phyloP scores from a whole-genome alignment of 2,888 invertebrate genomes.

The Lottia gigantea region DNA sequence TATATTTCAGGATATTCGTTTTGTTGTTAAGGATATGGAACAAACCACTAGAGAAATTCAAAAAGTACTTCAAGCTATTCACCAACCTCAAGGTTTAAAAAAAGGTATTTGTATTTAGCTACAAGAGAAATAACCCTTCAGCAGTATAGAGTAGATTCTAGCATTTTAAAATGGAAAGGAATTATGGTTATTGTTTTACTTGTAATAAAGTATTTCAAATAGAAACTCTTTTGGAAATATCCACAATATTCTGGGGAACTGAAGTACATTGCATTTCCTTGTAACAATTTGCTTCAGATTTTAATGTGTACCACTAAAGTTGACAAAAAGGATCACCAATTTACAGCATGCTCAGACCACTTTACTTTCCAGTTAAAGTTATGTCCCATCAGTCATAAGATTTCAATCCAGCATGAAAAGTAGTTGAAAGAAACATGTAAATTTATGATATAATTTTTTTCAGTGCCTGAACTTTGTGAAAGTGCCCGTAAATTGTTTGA shows the following conservation, averaged over 20 bases:
- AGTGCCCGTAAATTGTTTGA: conserved; percentile 76
- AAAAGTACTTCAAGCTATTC: conserved; percentile 85
- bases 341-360: too few relatives aligned
- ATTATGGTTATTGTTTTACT: neutral
- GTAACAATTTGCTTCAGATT: too few relatives aligned
- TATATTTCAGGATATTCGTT: conserved; percentile 50
- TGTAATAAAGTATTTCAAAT: neutral
- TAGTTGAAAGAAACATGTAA: neutral
- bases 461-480: conserved; percentile 53
- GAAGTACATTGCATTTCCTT: too few relatives aligned
- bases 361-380: too few relatives aligned
- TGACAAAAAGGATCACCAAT: too few relatives aligned
- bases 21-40: conserved; percentile 80
- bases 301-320: too few relatives aligned
- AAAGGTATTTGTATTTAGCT: conserved; percentile 74
- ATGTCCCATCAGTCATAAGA: too few relatives aligned
- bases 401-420: too few relatives aligned
- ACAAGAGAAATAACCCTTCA: neutral
- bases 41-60: conserved; percentile 81
- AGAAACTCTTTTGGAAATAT: neutral
- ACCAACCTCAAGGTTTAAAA: conserved; percentile 76
- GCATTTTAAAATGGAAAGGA: too few relatives aligned
- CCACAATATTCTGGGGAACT: too few relatives aligned
- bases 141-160: neutral
- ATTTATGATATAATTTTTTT: conserved; percentile 21